Conservation (phyloP, 2,888 invertebrate genomes). For the Agriopis aurantiaria region DNA sequence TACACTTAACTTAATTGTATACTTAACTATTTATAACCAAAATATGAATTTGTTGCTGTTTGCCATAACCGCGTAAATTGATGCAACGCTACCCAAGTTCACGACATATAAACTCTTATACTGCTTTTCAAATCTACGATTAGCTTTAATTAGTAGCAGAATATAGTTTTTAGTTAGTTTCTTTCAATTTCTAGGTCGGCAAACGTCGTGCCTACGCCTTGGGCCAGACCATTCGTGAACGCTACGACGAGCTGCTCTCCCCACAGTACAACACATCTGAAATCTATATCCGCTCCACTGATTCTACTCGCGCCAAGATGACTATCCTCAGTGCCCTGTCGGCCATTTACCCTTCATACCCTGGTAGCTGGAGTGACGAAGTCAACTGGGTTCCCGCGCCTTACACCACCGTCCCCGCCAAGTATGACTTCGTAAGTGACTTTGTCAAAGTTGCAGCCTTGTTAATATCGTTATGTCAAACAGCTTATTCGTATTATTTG, state of each 20-base stretch:
- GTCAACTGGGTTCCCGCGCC: conserved; percentile 62
- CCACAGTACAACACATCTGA: conserved; percentile 60
- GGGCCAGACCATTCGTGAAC: conserved; percentile 53
- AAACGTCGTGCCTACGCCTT: conserved; percentile 52
- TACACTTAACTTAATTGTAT: too few species aligned
- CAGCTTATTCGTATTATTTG: too few species aligned
- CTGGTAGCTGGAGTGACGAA: conserved; percentile 53
- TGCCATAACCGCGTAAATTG: too few species aligned
- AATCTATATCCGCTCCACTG: conserved; percentile 65
- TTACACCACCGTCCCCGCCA: conserved; percentile 58
- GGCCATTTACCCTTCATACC: conserved; percentile 53
- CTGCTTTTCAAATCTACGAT: too few species aligned
- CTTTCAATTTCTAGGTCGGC: conserved; percentile 49
- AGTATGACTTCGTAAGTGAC: conserved; percentile 64
- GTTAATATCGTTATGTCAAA: too few species aligned
- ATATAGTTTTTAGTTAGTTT: background rate
- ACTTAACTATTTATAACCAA: too few species aligned
- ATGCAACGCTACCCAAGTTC: too few species aligned
- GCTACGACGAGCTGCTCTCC: conserved; percentile 58
- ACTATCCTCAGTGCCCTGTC: conserved; percentile 60
- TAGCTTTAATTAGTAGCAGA: background rate
- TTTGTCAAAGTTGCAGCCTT: too few species aligned
- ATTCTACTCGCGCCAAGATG: conserved; percentile 65
- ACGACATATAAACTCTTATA: too few species aligned
- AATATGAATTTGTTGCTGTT: too few species aligned